Evolutionary conservation across 2,113 vertebrate genomes (phyloP).

Genomic region (Casuarius casuarius): DNA sequence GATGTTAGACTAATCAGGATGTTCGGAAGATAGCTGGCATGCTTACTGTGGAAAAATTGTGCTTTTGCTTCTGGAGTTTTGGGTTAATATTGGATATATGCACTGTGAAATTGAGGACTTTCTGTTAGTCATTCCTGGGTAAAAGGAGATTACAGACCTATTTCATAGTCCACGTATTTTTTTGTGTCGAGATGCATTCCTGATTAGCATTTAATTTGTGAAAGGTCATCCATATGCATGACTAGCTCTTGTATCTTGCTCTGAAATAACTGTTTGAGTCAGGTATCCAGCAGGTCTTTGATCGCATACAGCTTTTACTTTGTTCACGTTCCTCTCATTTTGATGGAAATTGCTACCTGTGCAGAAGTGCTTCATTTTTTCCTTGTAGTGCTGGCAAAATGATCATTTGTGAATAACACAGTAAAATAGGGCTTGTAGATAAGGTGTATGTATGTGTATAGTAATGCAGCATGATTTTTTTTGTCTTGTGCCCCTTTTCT

Average conservation of each 20-base stretch:
- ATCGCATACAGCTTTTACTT: conserved; percentile 41
- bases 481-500: background rate
- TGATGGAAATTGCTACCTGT: conserved; percentile 10
- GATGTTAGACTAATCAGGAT: conserved; percentile 20
- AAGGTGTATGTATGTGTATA: conserved; percentile 6
- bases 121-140: background rate
- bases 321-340: conserved; percentile 32
- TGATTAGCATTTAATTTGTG: conserved; percentile 64
- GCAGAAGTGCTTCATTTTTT: conserved; percentile 31
- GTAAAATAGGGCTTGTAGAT: background rate
- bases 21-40: background rate
- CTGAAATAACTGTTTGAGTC: conserved; percentile 56
- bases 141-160: background rate
- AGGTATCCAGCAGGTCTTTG: conserved; percentile 62
- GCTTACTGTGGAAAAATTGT: rapidly evolving
- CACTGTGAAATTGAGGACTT: background rate
- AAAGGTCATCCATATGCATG: conserved; percentile 72
- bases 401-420: conserved; percentile 20
- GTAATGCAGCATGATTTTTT: conserved; percentile 44
- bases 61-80: background rate
- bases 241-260: conserved; percentile 48
- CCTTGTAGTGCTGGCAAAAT: conserved; percentile 26
- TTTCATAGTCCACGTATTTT: background rate
- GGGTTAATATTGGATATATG: background rate
- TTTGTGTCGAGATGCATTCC: conserved; percentile 26